Percentiles rank a stretch among this genome's conserved stretches.
Conservation (phyloP, 2,888 invertebrate species). For the Plemyria rubiginata region DNA sequence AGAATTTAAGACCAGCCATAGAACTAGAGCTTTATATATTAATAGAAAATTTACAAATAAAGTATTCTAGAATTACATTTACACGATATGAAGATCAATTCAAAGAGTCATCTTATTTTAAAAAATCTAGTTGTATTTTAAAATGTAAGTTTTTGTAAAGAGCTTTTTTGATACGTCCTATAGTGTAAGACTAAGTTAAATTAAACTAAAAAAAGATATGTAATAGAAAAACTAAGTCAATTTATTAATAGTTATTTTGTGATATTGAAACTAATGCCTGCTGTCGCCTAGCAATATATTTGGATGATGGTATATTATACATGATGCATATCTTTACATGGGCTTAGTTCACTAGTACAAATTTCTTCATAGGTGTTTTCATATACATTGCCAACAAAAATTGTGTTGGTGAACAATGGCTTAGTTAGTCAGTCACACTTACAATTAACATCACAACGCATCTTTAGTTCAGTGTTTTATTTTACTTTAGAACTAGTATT, state of each 20-base stretch:
- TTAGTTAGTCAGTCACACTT: neutral
- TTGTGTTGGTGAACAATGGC: neutral
- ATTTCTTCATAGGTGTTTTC: neutral
- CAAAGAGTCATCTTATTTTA: neutral
- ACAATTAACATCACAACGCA: neutral
- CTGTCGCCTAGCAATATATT: no score
- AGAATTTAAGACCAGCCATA: no score
- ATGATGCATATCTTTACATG: neutral
- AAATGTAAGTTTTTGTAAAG: neutral
- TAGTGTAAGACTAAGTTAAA: conserved; percentile 14
- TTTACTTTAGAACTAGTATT: neutral
- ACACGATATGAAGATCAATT: no score
- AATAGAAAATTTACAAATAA: no score
- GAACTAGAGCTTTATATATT: no score
- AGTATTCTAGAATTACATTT: no score
- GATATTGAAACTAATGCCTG: no score
- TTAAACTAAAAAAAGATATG: neutral
- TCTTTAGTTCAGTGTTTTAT: neutral
- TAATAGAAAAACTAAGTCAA: neutral
- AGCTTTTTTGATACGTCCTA: neutral
- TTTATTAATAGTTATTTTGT: no score
- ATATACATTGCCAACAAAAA: no score
- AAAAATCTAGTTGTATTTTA: neutral
- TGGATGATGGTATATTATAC: no score
- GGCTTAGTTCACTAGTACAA: neutral